Evolutionary conservation across 2,113 vertebrate species (phyloP), one percentile per base, ranked within the genome.

Genomic region (Anoura caudifer): DNA sequence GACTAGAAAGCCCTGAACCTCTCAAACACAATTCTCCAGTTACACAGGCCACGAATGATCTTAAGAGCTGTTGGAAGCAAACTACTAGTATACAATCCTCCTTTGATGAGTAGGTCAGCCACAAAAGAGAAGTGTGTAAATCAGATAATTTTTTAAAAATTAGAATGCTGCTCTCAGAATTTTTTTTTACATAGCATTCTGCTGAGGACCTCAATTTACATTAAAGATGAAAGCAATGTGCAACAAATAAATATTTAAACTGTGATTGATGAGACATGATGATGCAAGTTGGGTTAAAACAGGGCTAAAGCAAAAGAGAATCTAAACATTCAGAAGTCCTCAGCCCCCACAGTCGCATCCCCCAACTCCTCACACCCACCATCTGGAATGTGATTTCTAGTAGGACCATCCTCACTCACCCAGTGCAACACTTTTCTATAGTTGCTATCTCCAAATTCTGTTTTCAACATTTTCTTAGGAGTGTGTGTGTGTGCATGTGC

Each of bases 181-280:
- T 89, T 50, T 77, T 77, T 90, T 72, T 72, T 38, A 67, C 65
- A 59, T 33, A 59, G 61, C 67, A 73, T 85, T 96, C 50, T 84
- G 89, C 61, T 9, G 20, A 93, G 96, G 83, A 92, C 69, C 73
- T 95, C 82, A 83, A 80, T 91, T 95, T 97, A 70, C 52, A 86
- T 73, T 82, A 87, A 90, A 91, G 94, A 95, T 86, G 83, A 94
- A 93, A 91, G 79, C 36, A n/a, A 80, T 45, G 38, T 72, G 72
- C 72, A 75, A 83, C 63, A 94, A 96, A 97, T 93, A 97, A 97
- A 97, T 93, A 76, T 94, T 72, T 92, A 85, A 96, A 93, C 76
- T 79, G 72, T 96, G 90, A 87, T 65, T 86, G 81, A 97, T 95
- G 95, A 88, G 70, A 87, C 47, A 82, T 77, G 28, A 80, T 31